phyloP scores from a whole-genome alignment of 2,113 vertebrate species.

The Rissa tridactyla region DNA sequence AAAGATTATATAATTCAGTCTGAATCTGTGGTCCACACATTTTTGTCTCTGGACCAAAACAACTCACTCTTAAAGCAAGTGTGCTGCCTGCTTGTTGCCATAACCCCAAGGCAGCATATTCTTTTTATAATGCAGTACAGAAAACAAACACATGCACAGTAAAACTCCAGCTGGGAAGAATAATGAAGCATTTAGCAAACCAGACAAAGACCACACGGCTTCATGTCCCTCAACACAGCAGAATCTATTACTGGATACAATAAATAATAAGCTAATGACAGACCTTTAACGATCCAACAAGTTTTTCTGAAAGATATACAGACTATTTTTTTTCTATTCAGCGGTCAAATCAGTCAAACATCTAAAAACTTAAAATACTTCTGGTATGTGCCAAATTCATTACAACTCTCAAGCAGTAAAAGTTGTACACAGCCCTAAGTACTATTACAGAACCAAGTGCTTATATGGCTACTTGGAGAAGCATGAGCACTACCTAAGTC shows the following conservation, averaged over 20 bases:
- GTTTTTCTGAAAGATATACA: background rate
- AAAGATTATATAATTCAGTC: background rate
- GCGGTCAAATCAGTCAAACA: background rate
- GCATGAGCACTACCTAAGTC: background rate
- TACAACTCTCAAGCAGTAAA: background rate
- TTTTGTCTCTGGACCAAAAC: background rate
- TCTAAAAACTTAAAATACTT: background rate
- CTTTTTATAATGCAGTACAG: slow-evolving; percentile 8
- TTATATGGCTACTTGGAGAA: background rate
- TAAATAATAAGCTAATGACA: slow-evolving; percentile 22
- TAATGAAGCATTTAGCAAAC: slow-evolving; percentile 53
- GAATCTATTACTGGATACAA: background rate
- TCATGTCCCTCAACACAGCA: background rate
- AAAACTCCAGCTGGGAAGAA: slow-evolving; percentile 41
- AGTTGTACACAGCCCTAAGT: background rate
- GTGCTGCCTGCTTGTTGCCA: background rate
- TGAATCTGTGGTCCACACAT: background rate
- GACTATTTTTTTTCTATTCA: background rate
- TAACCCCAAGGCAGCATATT: background rate
- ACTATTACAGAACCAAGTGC: background rate
- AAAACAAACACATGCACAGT: slow-evolving; percentile 18
- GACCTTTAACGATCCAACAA: background rate
- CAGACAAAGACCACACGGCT: slow-evolving; percentile 13
- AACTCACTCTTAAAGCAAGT: background rate
- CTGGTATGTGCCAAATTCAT: background rate